A percentile compares a stretch with the other conserved stretches of the same genome.
These are phyloP conservation scores for Ciconia stormi DNA, from an alignment of 2,113 vertebrate species.

Conservation along the genomic window DNA sequence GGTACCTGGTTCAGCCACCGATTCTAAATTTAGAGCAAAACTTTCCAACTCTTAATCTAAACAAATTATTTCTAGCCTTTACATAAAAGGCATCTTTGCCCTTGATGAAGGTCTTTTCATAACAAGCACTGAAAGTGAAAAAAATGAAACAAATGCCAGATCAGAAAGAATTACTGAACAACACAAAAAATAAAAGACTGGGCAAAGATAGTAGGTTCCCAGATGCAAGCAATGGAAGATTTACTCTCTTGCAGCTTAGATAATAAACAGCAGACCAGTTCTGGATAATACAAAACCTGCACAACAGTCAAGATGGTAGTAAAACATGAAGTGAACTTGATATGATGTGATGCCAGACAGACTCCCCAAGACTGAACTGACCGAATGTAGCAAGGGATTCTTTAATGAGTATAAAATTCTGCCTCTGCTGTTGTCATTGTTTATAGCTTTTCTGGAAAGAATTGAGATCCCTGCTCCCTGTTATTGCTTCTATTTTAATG, in stretches of 20 bases:
- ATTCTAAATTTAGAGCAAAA: background rate
- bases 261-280: background rate
- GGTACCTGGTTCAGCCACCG: background rate
- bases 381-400: background rate
- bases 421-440: background rate
- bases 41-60: background rate
- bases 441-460: background rate
- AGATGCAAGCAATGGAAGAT: background rate
- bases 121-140: background rate
- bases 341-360: background rate
- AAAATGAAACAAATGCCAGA: background rate
- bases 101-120: background rate
- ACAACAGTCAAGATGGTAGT: background rate
- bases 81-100: background rate
- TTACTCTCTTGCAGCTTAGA: background rate
- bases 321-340: background rate
- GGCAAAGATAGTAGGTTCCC: background rate
- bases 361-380: background rate
- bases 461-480: background rate
- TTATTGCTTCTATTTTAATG: background rate
- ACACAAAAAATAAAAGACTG: background rate
- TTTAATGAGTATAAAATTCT: background rate
- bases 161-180: background rate
- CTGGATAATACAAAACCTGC: background rate
- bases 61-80: background rate